phyloP scores from a whole-genome alignment of 2,888 invertebrate genomes.

The Dinocampus coccinellae region DNA sequence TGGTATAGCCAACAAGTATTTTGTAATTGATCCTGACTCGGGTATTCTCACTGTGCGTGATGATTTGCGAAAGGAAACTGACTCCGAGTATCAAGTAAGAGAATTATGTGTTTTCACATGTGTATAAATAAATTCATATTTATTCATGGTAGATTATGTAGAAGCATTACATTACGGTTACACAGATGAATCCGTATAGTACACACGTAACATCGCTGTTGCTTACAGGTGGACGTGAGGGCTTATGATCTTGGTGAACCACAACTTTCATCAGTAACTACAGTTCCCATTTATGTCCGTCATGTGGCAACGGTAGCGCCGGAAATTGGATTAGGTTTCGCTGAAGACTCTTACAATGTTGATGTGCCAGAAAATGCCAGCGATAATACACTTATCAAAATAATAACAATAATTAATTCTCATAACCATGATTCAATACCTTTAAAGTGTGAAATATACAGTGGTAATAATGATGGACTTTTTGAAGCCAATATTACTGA shows the following conservation, averaged over 20 bases:
- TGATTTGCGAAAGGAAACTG: conserved; percentile 86
- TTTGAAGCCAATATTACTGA: conserved; percentile 82
- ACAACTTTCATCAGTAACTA: conserved; percentile 84
- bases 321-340: conserved; percentile 87
- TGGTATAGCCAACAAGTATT: conserved; percentile 86
- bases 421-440: conserved; percentile 78
- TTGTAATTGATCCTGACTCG: conserved; percentile 87
- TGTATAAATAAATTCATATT: conserved; percentile 10
- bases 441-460: conserved; percentile 83
- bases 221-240: conserved; percentile 80
- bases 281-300: conserved; percentile 85
- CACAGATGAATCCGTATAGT: not conserved
- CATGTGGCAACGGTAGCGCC: conserved; percentile 81
- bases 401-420: conserved; percentile 81
- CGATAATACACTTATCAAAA: conserved; percentile 77
- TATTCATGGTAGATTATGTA: conserved; percentile 9
- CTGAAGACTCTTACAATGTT: conserved; percentile 87
- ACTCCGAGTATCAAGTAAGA: conserved; percentile 85
- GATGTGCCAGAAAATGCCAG: conserved; percentile 84
- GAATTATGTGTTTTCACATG: not conserved
- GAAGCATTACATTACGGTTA: not conserved
- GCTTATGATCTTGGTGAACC: conserved; percentile 91
- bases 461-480: conserved; percentile 81
- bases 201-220: not conserved
- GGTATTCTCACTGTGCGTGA: conserved; percentile 86